These are phyloP conservation scores for Brachypteracias leptosomus DNA, from an alignment of 2,113 vertebrate species.

Conservation along the genomic window DNA sequence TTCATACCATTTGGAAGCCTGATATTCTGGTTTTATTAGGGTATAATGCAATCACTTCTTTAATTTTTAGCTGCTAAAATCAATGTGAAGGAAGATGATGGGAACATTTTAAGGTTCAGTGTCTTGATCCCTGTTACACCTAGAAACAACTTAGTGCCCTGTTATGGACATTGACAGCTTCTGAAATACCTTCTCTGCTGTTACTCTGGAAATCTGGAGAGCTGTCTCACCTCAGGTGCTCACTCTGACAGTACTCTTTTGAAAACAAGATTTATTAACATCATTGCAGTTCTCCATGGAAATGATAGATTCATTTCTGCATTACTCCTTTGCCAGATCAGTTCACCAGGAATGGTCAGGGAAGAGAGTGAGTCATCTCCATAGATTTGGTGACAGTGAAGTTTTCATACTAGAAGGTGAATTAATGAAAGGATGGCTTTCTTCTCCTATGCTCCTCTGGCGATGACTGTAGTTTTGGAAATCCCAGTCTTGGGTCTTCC, in stretches of 20 bases:
- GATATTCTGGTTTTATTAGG: background rate
- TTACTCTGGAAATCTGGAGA: background rate
- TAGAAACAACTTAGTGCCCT: background rate
- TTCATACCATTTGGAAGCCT: background rate
- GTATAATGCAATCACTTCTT: background rate
- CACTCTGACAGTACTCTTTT: background rate
- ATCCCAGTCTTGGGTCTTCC: background rate
- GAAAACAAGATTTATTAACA: background rate
- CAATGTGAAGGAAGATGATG: background rate
- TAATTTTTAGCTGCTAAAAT: conserved; percentile 15
- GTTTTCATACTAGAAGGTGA: background rate
- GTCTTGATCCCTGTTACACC: background rate
- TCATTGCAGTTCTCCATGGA: background rate
- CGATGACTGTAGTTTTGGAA: background rate
- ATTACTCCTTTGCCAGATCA: background rate
- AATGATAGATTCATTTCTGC: background rate
- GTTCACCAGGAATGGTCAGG: background rate
- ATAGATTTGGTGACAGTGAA: background rate
- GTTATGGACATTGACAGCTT: background rate
- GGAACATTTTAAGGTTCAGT: background rate
- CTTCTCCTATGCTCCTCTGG: background rate
- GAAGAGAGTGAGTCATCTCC: background rate
- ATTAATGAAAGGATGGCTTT: background rate
- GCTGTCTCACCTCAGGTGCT: background rate
- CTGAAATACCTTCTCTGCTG: background rate